A percentile compares a stretch with the other conserved stretches of the same genome.
phyloP scores from a whole-genome alignment of 2,113 vertebrate genomes.

The Synodontis membranacea region DNA sequence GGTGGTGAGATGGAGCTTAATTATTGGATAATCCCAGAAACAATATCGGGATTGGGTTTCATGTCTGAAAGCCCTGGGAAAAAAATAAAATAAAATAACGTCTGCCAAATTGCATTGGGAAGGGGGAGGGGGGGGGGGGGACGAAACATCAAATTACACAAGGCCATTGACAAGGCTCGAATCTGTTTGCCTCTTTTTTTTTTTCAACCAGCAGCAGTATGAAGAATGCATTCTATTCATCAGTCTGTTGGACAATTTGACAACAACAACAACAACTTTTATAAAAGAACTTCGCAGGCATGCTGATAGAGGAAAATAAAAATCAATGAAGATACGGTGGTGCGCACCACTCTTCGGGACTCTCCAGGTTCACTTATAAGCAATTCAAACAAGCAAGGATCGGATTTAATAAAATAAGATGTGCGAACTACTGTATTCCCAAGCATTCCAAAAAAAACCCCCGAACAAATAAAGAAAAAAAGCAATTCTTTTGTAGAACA shows the following conservation, averaged over 20 bases:
- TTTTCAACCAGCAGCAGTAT: neutral
- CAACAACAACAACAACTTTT: too few species aligned
- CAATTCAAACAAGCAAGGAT: neutral
- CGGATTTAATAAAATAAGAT: neutral
- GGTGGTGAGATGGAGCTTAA: constrained; percentile 61
- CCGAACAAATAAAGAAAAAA: too few species aligned
- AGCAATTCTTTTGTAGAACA: neutral
- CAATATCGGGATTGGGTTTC: constrained; percentile 62
- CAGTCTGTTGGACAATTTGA: neutral
- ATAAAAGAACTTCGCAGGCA: neutral
- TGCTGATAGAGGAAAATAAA: neutral
- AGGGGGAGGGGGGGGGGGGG: too few species aligned
- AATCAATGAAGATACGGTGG: neutral
- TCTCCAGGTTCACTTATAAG: neutral
- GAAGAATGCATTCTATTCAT: neutral
- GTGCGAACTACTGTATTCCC: neutral
- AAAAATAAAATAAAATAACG: constrained; percentile 63
- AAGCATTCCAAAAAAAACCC: neutral
- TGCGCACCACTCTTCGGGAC: neutral
- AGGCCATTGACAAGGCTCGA: constrained; percentile 10
- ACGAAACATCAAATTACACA: constrained; percentile 30
- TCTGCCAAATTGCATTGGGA: constrained; percentile 36
- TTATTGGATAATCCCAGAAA: constrained; percentile 63
- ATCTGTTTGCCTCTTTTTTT: neutral
- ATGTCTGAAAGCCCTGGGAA: constrained; percentile 60